Evolutionary conservation across 2,113 vertebrate genomes (phyloP), one percentile per base, ranked within the genome.

Genomic region (Cromileptes altivelis): DNA sequence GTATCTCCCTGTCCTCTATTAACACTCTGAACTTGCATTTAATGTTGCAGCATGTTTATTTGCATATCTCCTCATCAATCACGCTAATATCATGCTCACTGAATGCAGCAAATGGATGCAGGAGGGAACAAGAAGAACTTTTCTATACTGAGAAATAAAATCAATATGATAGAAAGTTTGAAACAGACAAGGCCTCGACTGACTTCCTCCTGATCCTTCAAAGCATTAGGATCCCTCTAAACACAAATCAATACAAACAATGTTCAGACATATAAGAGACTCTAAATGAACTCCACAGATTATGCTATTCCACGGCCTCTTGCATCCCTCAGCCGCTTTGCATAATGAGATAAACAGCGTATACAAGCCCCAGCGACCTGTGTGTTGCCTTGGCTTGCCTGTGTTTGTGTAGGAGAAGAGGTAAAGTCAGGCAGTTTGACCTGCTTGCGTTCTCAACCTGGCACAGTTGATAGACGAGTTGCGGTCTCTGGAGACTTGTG

Each of bases 311-410:
- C 72, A 68, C 65, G 77, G 76, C 87, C 82, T 88, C 76, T 74
- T 4, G 68, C 56, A 40, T 87, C 80, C 84, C 33, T 53, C 55
- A 21, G 75, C 47, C 1, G 33, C 69, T 89, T 80, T 69, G 80
- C 82, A 87, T 88, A 89, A 90, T 83, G 79, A 88, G 87, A 87
- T 87, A 86, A 93, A 87, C 80, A 71, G 73, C 56, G 23, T 1
- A 70, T 14, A 61, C 60, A 3, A 64, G 68, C 65, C 83, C 78
- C 7, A 30, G 4, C 27, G 75, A 85, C 84, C 84, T 18, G 52
- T 37, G 17, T 30, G n/a, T 15, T 33, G 80, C 74, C 76, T 82
- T 12, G 52, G 75, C 79, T 52, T 2, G 80, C 82, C 67, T 0
- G 50, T 2, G 73, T 77, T 80, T 85, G 84, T 87, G 87, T 85